Evolutionary conservation across 1,140 invertebrate genomes (phyloP).

Genomic region (Onthophagus taurus): DNA sequence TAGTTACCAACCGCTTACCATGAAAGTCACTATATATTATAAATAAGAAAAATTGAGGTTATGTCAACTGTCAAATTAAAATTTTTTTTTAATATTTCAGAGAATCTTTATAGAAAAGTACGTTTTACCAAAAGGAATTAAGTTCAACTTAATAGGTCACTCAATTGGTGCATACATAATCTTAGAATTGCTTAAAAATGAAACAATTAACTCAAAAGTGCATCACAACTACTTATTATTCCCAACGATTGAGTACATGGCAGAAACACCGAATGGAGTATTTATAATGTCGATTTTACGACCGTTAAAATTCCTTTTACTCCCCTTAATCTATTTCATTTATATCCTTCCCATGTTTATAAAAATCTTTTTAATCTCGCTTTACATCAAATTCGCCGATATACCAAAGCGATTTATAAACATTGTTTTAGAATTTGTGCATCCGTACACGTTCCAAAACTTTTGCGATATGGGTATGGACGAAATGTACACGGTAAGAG

Average conservation of each 20-base stretch:
- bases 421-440: constrained; percentile 42
- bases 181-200: constrained; percentile 58
- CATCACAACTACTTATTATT: constrained; percentile 62
- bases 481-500: constrained; percentile 52
- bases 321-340: constrained; percentile 49
- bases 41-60: too few species aligned
- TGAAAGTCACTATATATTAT: too few species aligned
- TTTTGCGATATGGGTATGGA: constrained; percentile 51
- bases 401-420: constrained; percentile 37
- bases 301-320: constrained; percentile 44
- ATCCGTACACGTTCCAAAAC: constrained; percentile 42
- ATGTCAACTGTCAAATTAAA: too few species aligned
- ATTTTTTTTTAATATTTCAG: constrained; percentile 32
- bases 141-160: constrained; percentile 70
- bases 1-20: too few species aligned
- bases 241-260: constrained; percentile 74
- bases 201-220: constrained; percentile 40
- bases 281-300: constrained; percentile 45
- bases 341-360: constrained; percentile 48
- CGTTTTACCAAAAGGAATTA: constrained; percentile 54
- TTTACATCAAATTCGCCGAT: constrained; percentile 42
- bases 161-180: constrained; percentile 77
- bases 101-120: constrained; percentile 61
- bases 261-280: constrained; percentile 57
- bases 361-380: constrained; percentile 40